Percentiles rank a stretch among this genome's conserved stretches.
Evolutionary conservation across 2,888 invertebrate genomes (phyloP).

Genomic region (Aphrophora alni): DNA sequence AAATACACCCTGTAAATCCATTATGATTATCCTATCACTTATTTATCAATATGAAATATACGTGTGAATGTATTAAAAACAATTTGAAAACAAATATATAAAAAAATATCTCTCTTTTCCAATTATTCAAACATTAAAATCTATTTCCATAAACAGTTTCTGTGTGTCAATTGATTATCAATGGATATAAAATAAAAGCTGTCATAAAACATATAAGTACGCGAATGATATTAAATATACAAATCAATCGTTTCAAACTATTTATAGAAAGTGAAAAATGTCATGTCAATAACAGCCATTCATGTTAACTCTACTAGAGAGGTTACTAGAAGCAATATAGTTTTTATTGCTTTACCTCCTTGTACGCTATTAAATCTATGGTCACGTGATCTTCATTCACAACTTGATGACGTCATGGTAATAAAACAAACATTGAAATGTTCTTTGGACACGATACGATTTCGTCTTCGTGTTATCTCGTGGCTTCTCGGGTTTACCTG

Average conservation of each 20-base stretch:
- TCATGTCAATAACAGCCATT: neutral
- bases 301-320: neutral
- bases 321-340: neutral
- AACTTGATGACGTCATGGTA: conserved; percentile 28
- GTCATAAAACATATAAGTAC: too few relatives aligned
- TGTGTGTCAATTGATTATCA: too few relatives aligned
- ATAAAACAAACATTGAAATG: neutral
- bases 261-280: neutral
- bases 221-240: too few relatives aligned
- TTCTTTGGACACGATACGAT: neutral
- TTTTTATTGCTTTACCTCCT: conserved; percentile 29
- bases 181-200: too few relatives aligned
- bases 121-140: too few relatives aligned
- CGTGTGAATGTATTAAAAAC: too few relatives aligned
- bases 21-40: too few relatives aligned
- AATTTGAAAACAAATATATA: too few relatives aligned
- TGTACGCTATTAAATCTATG: conserved; percentile 34
- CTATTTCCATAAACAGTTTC: too few relatives aligned
- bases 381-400: conserved; percentile 37
- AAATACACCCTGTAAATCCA: too few relatives aligned
- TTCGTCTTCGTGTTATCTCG: neutral
- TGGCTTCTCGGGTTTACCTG: neutral
- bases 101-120: too few relatives aligned
- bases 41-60: too few relatives aligned
- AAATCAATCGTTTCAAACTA: neutral